phyloP scores from a whole-genome alignment of 2,888 invertebrate genomes.

The Watsonalla cultraria region DNA sequence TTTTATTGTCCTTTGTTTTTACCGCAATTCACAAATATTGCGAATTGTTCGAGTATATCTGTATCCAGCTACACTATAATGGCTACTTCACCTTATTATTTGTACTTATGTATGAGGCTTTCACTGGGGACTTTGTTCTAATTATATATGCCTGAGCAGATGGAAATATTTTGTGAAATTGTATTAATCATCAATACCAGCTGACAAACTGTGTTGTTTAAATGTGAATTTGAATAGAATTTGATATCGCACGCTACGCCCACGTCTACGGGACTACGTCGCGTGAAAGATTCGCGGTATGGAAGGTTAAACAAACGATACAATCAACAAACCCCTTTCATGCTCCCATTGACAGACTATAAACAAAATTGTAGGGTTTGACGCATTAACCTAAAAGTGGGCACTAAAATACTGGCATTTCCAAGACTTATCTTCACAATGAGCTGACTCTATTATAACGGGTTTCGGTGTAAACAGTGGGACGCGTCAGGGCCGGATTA shows the following conservation, averaged over 20 bases:
- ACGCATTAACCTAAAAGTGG: slow-evolving; percentile 16
- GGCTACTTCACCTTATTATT: no score
- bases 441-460: slow-evolving; percentile 36
- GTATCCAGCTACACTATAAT: neutral
- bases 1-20: slow-evolving; percentile 54
- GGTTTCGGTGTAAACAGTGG: slow-evolving; percentile 31
- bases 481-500: slow-evolving; percentile 55
- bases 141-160: no score
- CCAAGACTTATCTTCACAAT: slow-evolving; percentile 29
- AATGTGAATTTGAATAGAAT: no score
- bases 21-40: slow-evolving; percentile 24
- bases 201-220: no score
- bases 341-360: slow-evolving; percentile 10
- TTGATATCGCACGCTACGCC: neutral
- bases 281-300: neutral
- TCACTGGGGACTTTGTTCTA: no score
- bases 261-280: neutral
- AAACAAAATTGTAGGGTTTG: slow-evolving; percentile 23
- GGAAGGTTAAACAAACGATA: neutral
- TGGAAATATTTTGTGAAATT: neutral
- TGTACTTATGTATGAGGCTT: no score
- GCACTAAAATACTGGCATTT: slow-evolving; percentile 32
- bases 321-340: neutral
- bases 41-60: neutral
- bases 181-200: neutral